phyloP scores from a whole-genome alignment of 2,113 vertebrate genomes.

The Myrmecophaga tridactyla region DNA sequence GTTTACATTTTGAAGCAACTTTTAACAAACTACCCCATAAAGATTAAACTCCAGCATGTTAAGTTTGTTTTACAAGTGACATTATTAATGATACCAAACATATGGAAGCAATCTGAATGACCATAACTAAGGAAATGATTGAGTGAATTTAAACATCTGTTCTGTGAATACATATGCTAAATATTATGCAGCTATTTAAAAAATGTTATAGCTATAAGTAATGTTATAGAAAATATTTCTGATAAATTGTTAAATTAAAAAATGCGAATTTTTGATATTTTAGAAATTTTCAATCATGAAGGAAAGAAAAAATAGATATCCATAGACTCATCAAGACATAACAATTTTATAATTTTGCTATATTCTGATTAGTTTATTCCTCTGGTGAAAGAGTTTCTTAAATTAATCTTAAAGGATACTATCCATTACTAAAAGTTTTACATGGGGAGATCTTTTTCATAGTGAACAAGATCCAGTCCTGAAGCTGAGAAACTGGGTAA shows the following conservation, averaged over 20 bases:
- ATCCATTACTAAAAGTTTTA: not conserved
- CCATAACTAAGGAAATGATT: not conserved
- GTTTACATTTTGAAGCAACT: not conserved
- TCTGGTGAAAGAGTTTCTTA: not conserved
- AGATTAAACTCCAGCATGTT: not conserved
- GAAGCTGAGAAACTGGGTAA: not conserved
- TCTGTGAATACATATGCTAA: not conserved
- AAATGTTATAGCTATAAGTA: not conserved
- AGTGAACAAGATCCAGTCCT: not conserved
- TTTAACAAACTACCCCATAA: too few species aligned
- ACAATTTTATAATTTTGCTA: not conserved
- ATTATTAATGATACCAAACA: not conserved
- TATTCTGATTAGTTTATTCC: not conserved
- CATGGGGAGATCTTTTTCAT: not conserved
- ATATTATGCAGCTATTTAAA: not conserved
- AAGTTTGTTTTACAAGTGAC: not conserved
- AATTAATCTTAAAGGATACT: not conserved
- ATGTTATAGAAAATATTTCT: not conserved
- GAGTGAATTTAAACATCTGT: not conserved
- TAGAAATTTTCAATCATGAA: not conserved
- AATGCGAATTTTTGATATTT: not conserved
- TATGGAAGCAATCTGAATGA: not conserved
- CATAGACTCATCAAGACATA: not conserved
- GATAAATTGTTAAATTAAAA: not conserved
- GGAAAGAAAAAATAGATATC: not conserved